Evolutionary conservation across 2,888 invertebrate genomes (phyloP), one percentile per base, ranked within the genome.

Genomic region (Drosophila parthenogenetica): DNA sequence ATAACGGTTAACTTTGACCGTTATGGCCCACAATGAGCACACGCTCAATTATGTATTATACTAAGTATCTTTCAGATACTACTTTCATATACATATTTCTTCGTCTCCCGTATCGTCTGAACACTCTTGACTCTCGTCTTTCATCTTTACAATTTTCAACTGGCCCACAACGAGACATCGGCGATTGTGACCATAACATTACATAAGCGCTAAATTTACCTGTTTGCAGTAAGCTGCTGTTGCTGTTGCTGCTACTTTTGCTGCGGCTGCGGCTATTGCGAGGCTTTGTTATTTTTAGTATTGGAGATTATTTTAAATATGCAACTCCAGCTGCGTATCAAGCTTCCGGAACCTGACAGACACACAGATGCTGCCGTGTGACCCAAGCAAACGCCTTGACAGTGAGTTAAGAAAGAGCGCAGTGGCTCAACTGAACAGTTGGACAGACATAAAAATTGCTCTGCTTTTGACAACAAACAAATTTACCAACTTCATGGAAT

Each of bases 151-250:
- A 43, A 68, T 72, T 54, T 81, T n/a, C 48, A 66, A 62, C 46
- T 75, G 63, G 49, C 42, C 22, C 22, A 43, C 48, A 35, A 51
- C 62, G 39, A 17, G 45, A 46, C 50, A 65, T 49, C 25, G 62
- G 25, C 37, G 74, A 55, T 68, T 61, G 69, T 72, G 73, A 60
- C 77, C 73, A 68, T 45, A 70, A 60, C 48, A 68, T 85, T 86
- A 74, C 86, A 89, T 89, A 86, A 86, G 73, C 88, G 73, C 66
- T 70, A 71, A 89, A 71, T 87, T 78, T 89, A 86, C 85, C 85
- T 73, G 85, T 89, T 85, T 87, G 64, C 74, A 71, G 74, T 81
- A 57, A 71, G 77, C 66, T 50, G 72, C 43, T 61, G 67, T 22
- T 22, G 5, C 22, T 22, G 22, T 22, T 22, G 22, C 50, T 57